Evolutionary conservation across 2,888 invertebrate genomes (phyloP).

Genomic region (Caenorhabditis sinica): DNA sequence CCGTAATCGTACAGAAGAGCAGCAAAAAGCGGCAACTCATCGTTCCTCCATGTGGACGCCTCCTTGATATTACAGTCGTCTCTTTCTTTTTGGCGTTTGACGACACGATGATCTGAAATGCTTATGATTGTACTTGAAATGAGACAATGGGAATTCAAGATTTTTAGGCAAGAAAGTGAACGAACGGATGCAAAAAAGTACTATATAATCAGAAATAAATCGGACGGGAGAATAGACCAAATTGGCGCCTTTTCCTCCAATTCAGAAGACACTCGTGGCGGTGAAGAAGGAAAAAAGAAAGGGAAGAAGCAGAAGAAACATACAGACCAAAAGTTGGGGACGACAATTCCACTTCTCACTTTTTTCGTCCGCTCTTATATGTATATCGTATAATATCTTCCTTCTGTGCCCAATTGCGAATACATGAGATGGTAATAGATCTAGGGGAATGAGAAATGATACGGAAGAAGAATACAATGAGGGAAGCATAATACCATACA

Average conservation of each 20-base stretch:
- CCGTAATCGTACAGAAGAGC: conserved; percentile 35
- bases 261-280: conserved; percentile 32
- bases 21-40: conserved; percentile 44
- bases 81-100: conserved; percentile 20
- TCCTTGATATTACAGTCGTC: conserved; percentile 15
- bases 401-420: conserved; percentile 42
- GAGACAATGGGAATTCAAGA: neutral
- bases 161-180: neutral
- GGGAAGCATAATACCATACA: neutral
- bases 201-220: conserved; percentile 62
- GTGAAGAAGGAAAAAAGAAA: conserved; percentile 8
- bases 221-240: conserved; percentile 40
- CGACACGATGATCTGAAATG: conserved; percentile 52
- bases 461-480: conserved; percentile 12
- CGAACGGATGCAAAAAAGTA: conserved; percentile 28
- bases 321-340: conserved; percentile 48
- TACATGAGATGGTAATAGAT: conserved; percentile 24
- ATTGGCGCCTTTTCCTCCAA: conserved; percentile 58
- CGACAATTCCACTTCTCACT: conserved; percentile 61
- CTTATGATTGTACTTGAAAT: no score
- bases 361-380: conserved; percentile 59
- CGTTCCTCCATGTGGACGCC: conserved; percentile 61
- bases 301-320: conserved; percentile 42
- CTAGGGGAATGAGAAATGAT: conserved; percentile 25
- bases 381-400: conserved; percentile 53